Conservation (phyloP, 2,888 invertebrate species). For the Aleiodes leptofemur region DNA sequence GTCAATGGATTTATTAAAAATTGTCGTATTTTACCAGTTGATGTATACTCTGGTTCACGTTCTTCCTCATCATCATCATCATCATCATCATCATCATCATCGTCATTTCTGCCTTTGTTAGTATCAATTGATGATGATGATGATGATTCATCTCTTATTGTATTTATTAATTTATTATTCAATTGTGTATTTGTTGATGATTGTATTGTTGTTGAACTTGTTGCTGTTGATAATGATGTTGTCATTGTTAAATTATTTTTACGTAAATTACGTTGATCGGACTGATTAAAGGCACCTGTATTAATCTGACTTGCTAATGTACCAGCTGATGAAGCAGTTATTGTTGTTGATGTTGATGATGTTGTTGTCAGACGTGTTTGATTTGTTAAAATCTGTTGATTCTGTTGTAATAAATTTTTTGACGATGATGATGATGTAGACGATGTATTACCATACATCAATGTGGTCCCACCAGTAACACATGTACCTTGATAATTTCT, state of each 20-base stretch:
- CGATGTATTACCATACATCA: slow-evolving; percentile 10
- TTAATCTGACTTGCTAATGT: slow-evolving; percentile 6
- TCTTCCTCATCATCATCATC: slow-evolving; percentile 75
- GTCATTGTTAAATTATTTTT: slow-evolving; percentile 14
- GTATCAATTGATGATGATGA: background rate
- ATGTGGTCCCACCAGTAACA: slow-evolving; percentile 39
- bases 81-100: slow-evolving; percentile 71
- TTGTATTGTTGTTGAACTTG: background rate
- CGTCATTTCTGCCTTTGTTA: slow-evolving; percentile 37
- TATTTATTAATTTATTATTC: slow-evolving; percentile 13
- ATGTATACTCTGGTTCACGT: slow-evolving; percentile 77
- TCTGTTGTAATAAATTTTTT: slow-evolving; percentile 23
- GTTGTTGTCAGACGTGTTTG: slow-evolving; percentile 3
- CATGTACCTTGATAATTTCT: slow-evolving; percentile 65
- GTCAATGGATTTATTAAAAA: slow-evolving; percentile 94
- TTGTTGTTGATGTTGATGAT: background rate
- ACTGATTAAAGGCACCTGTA: slow-evolving; percentile 33
- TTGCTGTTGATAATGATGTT: background rate
- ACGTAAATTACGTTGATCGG: slow-evolving; percentile 3
- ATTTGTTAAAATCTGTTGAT: slow-evolving; percentile 18
- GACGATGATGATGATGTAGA: background rate
- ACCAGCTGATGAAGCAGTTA: background rate
- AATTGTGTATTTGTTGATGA: slow-evolving; percentile 21
- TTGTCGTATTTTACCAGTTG: slow-evolving; percentile 83
- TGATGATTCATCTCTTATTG: slow-evolving; percentile 25